Percentiles rank a stretch among this genome's conserved stretches.
phyloP scores from a whole-genome alignment of 2,888 invertebrate genomes.

The Thumatha senex region DNA sequence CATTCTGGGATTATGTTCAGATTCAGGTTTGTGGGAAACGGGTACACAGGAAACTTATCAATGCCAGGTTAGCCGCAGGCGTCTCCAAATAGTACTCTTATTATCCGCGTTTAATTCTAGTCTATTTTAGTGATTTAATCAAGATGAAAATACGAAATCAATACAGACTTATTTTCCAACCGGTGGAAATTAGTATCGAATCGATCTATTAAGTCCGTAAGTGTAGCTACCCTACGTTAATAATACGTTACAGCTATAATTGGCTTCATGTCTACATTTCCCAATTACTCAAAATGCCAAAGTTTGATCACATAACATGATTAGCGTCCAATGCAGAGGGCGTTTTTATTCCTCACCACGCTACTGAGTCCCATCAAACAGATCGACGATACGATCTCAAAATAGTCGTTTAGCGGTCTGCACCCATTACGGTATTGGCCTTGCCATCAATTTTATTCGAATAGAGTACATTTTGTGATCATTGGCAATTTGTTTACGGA shows the following conservation, averaged over 20 bases:
- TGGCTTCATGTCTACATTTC: slow-evolving; percentile 43
- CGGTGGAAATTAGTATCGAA: no score
- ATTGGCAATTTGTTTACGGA: slow-evolving; percentile 39
- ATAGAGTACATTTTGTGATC: slow-evolving; percentile 47
- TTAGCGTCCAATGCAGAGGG: slow-evolving; percentile 59
- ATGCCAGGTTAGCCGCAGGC: no score
- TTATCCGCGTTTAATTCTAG: no score
- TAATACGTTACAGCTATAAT: slow-evolving; percentile 9
- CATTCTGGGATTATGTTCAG: no score
- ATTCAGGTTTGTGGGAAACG: no score
- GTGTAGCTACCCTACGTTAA: neutral
- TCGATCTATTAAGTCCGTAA: no score
- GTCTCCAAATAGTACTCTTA: no score
- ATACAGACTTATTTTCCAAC: neutral
- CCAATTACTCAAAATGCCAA: slow-evolving; percentile 56
- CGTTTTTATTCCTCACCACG: slow-evolving; percentile 48
- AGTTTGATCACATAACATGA: slow-evolving; percentile 62
- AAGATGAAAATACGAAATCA: slow-evolving; percentile 3
- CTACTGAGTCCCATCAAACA: slow-evolving; percentile 75
- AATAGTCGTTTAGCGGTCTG: slow-evolving; percentile 57
- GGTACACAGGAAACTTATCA: no score
- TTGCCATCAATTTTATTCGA: slow-evolving; percentile 66
- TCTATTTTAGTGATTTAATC: slow-evolving; percentile 18
- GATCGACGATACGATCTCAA: slow-evolving; percentile 73
- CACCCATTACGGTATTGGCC: slow-evolving; percentile 72